Evolutionary conservation across 2,797 vertebrate genomes (phyloP).

Genomic region (Amazona ochrocephala): DNA sequence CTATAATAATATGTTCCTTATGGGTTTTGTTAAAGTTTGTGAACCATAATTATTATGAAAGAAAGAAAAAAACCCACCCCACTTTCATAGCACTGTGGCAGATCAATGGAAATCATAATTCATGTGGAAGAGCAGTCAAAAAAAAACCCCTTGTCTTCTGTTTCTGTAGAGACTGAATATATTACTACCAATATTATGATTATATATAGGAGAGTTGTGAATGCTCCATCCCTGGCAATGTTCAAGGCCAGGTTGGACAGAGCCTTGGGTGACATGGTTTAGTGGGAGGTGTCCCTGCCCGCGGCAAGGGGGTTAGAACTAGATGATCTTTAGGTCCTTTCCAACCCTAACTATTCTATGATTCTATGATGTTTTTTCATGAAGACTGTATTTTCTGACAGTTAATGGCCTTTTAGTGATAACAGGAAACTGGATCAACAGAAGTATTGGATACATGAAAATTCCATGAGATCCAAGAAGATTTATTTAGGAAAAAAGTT

Average conservation of each 20-base stretch:
- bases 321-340: no score
- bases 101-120: background rate
- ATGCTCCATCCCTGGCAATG: no score
- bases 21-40: background rate
- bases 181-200: background rate
- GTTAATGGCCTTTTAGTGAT: background rate
- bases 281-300: no score
- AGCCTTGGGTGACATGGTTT: no score
- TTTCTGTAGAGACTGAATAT: background rate
- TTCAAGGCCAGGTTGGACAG: no score
- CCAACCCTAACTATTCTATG: background rate
- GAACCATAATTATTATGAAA: background rate
- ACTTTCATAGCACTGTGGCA: background rate
- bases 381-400: background rate
- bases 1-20: background rate
- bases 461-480: background rate
- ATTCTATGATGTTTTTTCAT: background rate
- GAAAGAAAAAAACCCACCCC: background rate
- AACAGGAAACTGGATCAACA: background rate
- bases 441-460: background rate
- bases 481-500: background rate
- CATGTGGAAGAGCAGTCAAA: background rate
- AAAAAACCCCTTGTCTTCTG: background rate
- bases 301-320: no score
- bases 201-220: background rate